These are phyloP conservation scores for Labeo catla DNA, from an alignment of 2,113 vertebrate genomes.

Conservation along the genomic window DNA sequence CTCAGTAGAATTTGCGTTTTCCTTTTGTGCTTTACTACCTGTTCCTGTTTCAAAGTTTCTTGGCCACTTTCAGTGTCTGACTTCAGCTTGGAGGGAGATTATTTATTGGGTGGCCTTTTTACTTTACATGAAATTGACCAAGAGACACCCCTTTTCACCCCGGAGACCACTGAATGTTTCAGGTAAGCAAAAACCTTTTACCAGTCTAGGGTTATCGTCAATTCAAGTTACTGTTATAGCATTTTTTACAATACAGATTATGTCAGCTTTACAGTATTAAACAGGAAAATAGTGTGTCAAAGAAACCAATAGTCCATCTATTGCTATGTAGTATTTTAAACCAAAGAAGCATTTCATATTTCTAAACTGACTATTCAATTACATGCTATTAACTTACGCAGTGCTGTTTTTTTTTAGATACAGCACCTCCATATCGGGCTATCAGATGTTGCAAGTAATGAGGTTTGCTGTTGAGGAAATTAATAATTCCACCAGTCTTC, in stretches of 20 bases:
- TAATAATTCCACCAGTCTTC: slow-evolving; percentile 82
- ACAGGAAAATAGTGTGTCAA: too few relatives aligned
- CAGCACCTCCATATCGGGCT: slow-evolving; percentile 62
- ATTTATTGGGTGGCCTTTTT: slow-evolving; percentile 53
- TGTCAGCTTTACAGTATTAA: too few relatives aligned
- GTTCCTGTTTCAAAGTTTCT: neutral
- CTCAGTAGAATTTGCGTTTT: slow-evolving; percentile 19
- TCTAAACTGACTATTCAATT: neutral
- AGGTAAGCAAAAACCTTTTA: slow-evolving; percentile 31
- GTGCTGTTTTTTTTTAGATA: slow-evolving; percentile 60
- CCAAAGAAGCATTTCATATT: neutral
- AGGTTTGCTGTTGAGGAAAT: slow-evolving; percentile 82
- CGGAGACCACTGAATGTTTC: slow-evolving; percentile 37
- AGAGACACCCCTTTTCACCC: neutral
- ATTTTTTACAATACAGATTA: too few relatives aligned
- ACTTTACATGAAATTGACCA: slow-evolving; percentile 31
- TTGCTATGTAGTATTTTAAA: neutral
- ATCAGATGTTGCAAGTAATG: slow-evolving; percentile 81
- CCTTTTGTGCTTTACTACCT: slow-evolving; percentile 35
- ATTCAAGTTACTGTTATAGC: too few relatives aligned
- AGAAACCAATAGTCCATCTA: too few relatives aligned
- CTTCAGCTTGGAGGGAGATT: slow-evolving; percentile 47
- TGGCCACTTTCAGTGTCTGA: slow-evolving; percentile 37
- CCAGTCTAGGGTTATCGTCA: neutral
- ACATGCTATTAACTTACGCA: neutral